A percentile compares a stretch with the other conserved stretches of the same genome.
Evolutionary conservation across 2,797 vertebrate species (phyloP).

Genomic region (Enteromius afrohamiltoni): DNA sequence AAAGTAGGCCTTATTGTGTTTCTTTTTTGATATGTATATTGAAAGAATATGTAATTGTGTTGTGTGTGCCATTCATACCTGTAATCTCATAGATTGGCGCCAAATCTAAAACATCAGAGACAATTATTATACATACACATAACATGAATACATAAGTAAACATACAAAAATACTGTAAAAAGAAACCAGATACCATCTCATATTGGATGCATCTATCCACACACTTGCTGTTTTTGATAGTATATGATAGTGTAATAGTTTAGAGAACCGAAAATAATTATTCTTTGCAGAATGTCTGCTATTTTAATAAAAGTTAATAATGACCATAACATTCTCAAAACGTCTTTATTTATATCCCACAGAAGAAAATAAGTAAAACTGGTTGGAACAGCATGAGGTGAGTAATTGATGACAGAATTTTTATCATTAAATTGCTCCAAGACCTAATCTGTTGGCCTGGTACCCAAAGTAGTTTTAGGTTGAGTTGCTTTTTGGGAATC

Average conservation of each 20-base stretch:
- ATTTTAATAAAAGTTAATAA: background rate
- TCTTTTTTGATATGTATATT: background rate
- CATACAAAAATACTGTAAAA: background rate
- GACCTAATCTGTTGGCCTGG: background rate
- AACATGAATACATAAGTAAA: background rate
- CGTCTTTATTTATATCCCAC: background rate
- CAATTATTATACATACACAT: background rate
- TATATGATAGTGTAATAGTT: background rate
- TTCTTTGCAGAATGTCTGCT: background rate
- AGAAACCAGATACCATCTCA: background rate
- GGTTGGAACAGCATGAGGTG: background rate
- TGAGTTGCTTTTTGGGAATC: background rate
- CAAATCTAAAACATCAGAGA: conserved; percentile 63
- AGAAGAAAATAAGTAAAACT: background rate
- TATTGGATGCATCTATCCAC: background rate
- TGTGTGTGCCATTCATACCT: conserved; percentile 58
- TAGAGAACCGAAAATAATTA: background rate
- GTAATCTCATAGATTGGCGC: conserved; percentile 71
- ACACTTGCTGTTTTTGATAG: background rate
- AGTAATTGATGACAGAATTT: background rate
- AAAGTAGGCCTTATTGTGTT: background rate
- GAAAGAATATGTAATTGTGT: conserved; percentile 14
- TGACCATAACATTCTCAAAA: background rate
- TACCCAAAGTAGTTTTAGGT: background rate
- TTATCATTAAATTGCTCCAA: background rate